Conservation (phyloP, 2,888 invertebrate genomes). For the Agrochola circellaris region DNA sequence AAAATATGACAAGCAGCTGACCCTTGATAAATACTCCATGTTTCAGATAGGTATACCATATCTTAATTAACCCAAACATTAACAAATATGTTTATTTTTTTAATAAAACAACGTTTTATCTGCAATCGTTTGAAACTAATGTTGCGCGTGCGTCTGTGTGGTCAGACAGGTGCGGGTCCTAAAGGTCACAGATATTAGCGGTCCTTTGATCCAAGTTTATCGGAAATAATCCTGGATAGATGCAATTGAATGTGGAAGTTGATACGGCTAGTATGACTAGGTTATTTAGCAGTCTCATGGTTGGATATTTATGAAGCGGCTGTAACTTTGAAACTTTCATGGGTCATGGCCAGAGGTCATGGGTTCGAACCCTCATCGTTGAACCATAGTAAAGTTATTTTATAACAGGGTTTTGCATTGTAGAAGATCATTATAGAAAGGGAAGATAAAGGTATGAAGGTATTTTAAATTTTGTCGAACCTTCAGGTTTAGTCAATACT, state of each 20-base stretch:
- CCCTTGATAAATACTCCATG: conserved; percentile 25
- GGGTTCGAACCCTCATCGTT: neutral
- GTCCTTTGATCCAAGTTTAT: conserved; percentile 65
- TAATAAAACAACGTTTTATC: conserved; percentile 52
- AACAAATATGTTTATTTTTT: conserved; percentile 43
- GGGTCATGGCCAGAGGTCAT: neutral
- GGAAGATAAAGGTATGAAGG: neutral
- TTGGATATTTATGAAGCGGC: conserved; percentile 12
- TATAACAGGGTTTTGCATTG: neutral
- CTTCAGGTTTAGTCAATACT: neutral
- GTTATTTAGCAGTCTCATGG: conserved; percentile 38
- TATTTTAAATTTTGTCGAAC: neutral
- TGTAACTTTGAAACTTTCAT: no score
- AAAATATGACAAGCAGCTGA: conserved; percentile 44
- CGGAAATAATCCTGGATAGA: conserved; percentile 45
- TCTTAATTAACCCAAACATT: conserved; percentile 53
- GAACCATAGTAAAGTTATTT: neutral
- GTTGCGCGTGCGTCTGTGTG: conserved; percentile 58
- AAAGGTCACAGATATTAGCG: conserved; percentile 71
- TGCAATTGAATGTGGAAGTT: conserved; percentile 42
- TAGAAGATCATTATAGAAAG: no score
- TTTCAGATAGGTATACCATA: conserved; percentile 39
- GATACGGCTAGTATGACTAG: conserved; percentile 19
- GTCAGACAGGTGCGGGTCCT: conserved; percentile 60
- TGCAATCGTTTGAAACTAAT: conserved; percentile 55